Base-by-base conservation (phyloP, 2,888 invertebrate species). In the Tanaodytes sp. region DNA sequence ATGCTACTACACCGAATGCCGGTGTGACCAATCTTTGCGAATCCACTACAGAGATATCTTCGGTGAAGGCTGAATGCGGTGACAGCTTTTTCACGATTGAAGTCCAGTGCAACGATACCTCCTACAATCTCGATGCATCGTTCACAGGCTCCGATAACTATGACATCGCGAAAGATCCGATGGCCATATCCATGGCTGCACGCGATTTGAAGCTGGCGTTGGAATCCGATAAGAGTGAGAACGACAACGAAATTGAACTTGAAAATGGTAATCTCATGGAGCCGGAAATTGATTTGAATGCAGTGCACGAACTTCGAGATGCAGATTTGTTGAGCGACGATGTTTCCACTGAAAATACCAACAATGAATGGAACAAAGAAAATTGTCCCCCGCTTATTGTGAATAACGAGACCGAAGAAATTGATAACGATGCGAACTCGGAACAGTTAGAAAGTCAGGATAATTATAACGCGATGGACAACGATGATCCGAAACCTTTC, bases 41-140 rank as follows among this genome's bases (percentile, higher is more conserved):
- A 11, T 57, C 61, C 0, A 62, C 52, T 9, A 57, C 55, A 5
- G 87, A 87, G 67, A 78, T 86, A 0, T 83, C 87, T 0, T 88
- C 88, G 0, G 87, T 87, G 11, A 86, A 84, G 58, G 88, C 88
- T 1, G 86, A 87, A 54, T 87, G 82, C 67, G 88, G 87, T 1
- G 88, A 88, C 69, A 86, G 83, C 63, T 84, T 82, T 37, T 71
- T 82, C 31, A 77, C 80, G 6, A 72, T 76, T 36, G 79, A 83
- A 51, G 68, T 80, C 46, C 76, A 81, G 40, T 73, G 77, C 79
- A 76, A 80, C 63, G 62, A 58, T 4, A 33, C 33, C 5, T 68
- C 59, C 11, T 57, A 57, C 23, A 48, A 15, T 4, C 66, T 76
- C 31, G 78, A 82, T 33, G 65, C 77, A 45, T 78, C 82, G n/a